Evolutionary conservation across 2,888 invertebrate genomes (phyloP).

Genomic region (Acleris literana): DNA sequence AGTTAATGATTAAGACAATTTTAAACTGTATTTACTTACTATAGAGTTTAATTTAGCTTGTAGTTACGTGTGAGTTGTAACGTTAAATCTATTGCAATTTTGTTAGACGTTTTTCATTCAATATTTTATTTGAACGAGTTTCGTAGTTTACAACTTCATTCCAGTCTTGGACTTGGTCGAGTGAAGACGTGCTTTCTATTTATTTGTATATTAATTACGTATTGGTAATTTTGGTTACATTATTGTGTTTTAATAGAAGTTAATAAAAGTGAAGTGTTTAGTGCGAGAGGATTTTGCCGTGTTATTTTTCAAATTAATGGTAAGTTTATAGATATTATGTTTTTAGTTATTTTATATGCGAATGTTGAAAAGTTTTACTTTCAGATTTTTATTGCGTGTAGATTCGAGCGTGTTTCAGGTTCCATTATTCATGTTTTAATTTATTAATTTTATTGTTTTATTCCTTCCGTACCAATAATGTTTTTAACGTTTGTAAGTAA

Average conservation of each 20-base stretch:
- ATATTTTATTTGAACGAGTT: constrained; percentile 26
- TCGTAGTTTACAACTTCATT: constrained; percentile 17
- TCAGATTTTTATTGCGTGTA: neutral
- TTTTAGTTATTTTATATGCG: neutral
- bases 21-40: neutral
- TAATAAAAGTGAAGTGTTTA: constrained; percentile 16
- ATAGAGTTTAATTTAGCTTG: neutral
- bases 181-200: neutral
- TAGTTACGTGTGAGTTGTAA: neutral
- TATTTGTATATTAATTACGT: neutral
- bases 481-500: no score
- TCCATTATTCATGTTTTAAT: no score
- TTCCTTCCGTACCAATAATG: no score
- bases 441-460: no score
- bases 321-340: constrained; percentile 8
- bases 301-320: constrained; percentile 16
- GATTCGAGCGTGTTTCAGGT: no score
- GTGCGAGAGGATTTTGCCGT: constrained; percentile 17
- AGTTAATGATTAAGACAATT: neutral
- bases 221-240: neutral
- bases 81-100: neutral
- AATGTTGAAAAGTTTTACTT: neutral
- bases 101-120: constrained; percentile 20
- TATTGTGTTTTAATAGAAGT: neutral
- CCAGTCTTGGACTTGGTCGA: neutral